A percentile compares a stretch with the other conserved stretches of the same genome.
phyloP scores from a whole-genome alignment of 2,113 vertebrate genomes.

The Mesocricetus auratus region DNA sequence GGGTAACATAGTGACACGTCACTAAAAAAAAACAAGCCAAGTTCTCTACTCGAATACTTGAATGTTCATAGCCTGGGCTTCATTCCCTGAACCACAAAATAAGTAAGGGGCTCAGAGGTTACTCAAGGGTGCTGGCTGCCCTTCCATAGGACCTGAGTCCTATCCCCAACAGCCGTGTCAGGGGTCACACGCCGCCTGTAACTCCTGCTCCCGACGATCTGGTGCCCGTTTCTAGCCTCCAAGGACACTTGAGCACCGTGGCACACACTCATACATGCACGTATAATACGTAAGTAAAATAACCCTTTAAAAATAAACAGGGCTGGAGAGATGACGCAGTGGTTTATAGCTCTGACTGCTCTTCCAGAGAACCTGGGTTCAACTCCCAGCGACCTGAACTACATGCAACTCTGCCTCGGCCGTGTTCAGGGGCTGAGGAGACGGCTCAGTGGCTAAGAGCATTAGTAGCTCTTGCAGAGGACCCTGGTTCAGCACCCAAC shows the following conservation, averaged over 20 bases:
- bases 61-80: background rate
- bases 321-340: background rate
- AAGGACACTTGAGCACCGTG: background rate
- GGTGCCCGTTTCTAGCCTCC: background rate
- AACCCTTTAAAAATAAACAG: background rate
- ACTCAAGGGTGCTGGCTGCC: background rate
- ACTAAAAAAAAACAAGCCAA: background rate
- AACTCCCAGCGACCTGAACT: background rate
- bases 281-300: background rate
- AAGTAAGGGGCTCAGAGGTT: background rate
- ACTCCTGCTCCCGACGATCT: background rate
- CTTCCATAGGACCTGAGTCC: background rate
- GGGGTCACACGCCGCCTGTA: background rate
- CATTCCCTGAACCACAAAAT: background rate
- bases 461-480: too few relatives aligned
- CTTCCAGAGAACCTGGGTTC: background rate
- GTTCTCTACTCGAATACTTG: background rate
- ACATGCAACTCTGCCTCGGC: background rate
- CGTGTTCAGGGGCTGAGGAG: background rate
- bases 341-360: background rate
- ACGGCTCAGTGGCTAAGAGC: background rate
- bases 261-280: background rate
- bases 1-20: background rate
- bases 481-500: too few relatives aligned
- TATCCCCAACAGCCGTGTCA: background rate